Conservation (phyloP, 2,888 invertebrate species). For the Epsilonema sp. region DNA sequence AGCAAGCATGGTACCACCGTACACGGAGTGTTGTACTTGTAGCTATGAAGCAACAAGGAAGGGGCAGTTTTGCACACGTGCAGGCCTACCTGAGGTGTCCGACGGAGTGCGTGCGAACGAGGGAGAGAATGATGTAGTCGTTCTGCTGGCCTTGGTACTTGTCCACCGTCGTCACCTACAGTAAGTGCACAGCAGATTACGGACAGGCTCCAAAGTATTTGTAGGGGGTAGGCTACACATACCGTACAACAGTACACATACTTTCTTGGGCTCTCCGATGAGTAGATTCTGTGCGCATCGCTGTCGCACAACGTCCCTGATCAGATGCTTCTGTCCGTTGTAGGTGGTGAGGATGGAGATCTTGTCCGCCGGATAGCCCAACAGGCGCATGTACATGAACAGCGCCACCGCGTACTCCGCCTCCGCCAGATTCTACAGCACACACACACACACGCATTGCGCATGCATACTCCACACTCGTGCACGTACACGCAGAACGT, state of each 20-base stretch:
- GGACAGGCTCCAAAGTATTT: too few species aligned
- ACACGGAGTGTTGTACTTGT: too few species aligned
- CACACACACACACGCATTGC: too few species aligned
- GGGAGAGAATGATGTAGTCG: constrained; percentile 82
- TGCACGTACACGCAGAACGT: too few species aligned
- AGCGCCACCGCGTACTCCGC: constrained; percentile 79
- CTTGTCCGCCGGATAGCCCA: constrained; percentile 87
- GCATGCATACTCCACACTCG: constrained; percentile 2
- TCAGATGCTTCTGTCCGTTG: constrained; percentile 93
- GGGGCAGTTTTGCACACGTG: too few species aligned
- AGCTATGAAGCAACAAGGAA: background rate
- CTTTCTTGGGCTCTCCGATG: constrained; percentile 75
- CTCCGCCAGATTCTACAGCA: constrained; percentile 45
- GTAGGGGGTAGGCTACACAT: too few species aligned
- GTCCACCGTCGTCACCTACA: constrained; percentile 59
- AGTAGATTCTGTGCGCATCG: constrained; percentile 83
- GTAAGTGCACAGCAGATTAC: too few species aligned
- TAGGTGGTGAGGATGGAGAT: constrained; percentile 95
- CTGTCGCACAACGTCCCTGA: constrained; percentile 72
- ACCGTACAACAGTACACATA: too few species aligned
- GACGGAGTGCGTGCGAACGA: constrained; percentile 87
- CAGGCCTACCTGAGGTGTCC: constrained; percentile 72
- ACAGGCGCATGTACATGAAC: constrained; percentile 90
- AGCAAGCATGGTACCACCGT: too few species aligned
- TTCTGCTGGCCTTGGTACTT: constrained; percentile 99